These are phyloP conservation scores for Trissoscelio sp. DNA, from an alignment of 2,888 invertebrate species.

Conservation along the genomic window DNA sequence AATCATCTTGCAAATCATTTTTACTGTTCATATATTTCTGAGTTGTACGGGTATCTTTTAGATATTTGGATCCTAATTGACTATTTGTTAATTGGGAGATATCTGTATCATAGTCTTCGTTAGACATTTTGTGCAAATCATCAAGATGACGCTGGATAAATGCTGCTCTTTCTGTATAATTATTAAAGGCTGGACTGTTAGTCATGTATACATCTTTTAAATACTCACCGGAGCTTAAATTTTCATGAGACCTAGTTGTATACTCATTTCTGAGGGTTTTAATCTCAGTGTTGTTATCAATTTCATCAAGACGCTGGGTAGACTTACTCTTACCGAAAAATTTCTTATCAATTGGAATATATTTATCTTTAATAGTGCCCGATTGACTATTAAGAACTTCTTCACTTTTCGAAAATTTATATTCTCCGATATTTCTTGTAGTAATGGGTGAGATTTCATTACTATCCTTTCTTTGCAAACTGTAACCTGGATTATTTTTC, in stretches of 20 bases:
- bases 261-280: constrained; percentile 77
- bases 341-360: constrained; percentile 77
- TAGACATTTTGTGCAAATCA: constrained; percentile 77
- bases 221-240: constrained; percentile 78
- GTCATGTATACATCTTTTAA: constrained; percentile 79
- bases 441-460: constrained; percentile 73
- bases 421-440: constrained; percentile 75
- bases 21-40: constrained; percentile 77
- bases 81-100: constrained; percentile 81
- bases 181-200: constrained; percentile 69
- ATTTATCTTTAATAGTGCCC: constrained; percentile 69
- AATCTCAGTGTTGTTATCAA: constrained; percentile 75
- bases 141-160: constrained; percentile 76
- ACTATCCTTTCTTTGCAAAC: constrained; percentile 65
- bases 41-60: constrained; percentile 78
- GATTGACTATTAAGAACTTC: constrained; percentile 77
- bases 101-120: constrained; percentile 82
- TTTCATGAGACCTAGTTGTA: constrained; percentile 80
- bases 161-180: constrained; percentile 73
- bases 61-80: constrained; percentile 79
- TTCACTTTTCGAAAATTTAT: constrained; percentile 80
- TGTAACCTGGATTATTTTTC: constrained; percentile 58
- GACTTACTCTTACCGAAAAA: constrained; percentile 80
- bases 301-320: constrained; percentile 79
- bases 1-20: constrained; percentile 77